phyloP scores from a whole-genome alignment of 2,888 invertebrate species.

The Chloroclysta siterata region DNA sequence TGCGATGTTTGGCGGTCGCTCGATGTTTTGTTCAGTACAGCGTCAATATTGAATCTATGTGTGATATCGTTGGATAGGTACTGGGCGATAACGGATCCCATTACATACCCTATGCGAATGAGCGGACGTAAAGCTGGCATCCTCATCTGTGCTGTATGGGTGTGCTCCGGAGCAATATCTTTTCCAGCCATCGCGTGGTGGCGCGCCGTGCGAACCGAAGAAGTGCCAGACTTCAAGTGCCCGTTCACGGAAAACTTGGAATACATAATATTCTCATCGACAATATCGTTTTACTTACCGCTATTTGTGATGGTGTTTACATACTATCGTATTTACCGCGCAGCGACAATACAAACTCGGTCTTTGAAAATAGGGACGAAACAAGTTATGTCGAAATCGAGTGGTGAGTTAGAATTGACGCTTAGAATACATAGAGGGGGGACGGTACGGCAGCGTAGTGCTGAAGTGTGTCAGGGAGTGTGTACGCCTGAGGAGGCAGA shows the following conservation, averaged over 20 bases:
- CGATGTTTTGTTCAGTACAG: slow-evolving; percentile 98
- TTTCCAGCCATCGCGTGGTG: slow-evolving; percentile 99
- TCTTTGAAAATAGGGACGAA: slow-evolving; percentile 96
- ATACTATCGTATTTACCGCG: slow-evolving; percentile 97
- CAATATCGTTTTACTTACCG: slow-evolving; percentile 98
- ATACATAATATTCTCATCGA: slow-evolving; percentile 98
- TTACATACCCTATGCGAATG: slow-evolving; percentile 98
- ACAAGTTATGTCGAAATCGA: slow-evolving; percentile 91
- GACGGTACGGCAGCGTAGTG: slow-evolving; percentile 86
- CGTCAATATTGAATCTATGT: slow-evolving; percentile 98
- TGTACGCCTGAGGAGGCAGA: slow-evolving; percentile 89
- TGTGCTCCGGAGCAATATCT: slow-evolving; percentile 97
- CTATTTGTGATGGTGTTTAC: slow-evolving; percentile 99
- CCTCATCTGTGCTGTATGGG: slow-evolving; percentile 97
- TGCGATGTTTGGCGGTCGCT: slow-evolving; percentile 99
- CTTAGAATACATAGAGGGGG: slow-evolving; percentile 97
- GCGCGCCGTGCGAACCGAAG: slow-evolving; percentile 93
- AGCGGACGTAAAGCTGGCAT: slow-evolving; percentile 93
- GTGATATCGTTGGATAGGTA: slow-evolving; percentile 98
- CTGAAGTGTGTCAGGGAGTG: slow-evolving; percentile 79
- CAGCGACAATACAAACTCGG: slow-evolving; percentile 96
- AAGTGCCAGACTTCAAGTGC: slow-evolving; percentile 94
- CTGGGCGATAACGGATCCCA: slow-evolving; percentile 99
- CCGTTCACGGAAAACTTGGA: slow-evolving; percentile 98
- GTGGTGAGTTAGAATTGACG: slow-evolving; percentile 94